Percentiles rank a stretch among this genome's conserved stretches.
Evolutionary conservation across 2,113 vertebrate species (phyloP).

Genomic region (Bubo bubo): DNA sequence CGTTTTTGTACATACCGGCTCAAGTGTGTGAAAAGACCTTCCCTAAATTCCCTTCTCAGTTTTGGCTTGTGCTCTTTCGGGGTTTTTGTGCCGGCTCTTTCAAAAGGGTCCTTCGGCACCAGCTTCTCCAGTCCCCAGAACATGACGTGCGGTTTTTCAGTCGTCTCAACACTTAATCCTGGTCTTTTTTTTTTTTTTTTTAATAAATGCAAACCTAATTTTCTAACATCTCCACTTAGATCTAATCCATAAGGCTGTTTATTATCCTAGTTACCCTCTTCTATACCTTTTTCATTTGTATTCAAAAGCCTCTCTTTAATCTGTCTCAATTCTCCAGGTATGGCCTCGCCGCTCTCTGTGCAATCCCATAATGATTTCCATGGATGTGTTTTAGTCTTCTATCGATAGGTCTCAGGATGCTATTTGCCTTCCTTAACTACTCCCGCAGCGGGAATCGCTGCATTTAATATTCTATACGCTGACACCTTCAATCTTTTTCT

Average conservation of each 20-base stretch:
- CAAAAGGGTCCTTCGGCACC: neutral
- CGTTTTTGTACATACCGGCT: accelerated
- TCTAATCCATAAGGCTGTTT: slow-evolving; percentile 52
- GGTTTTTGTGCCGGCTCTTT: neutral
- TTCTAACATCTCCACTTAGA: slow-evolving; percentile 50
- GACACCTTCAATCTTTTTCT: neutral
- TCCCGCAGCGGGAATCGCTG: neutral
- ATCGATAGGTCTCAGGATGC: slow-evolving; percentile 12
- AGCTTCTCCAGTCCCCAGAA: neutral
- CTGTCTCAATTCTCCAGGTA: slow-evolving; percentile 43
- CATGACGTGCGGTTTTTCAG: accelerated
- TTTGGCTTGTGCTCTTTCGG: accelerated
- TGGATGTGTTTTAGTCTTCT: slow-evolving; percentile 3
- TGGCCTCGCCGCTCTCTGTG: neutral
- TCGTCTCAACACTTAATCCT: neutral
- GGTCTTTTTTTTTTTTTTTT: neutral
- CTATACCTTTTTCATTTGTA: neutral
- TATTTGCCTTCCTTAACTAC: slow-evolving; percentile 44
- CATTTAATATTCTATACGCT: neutral
- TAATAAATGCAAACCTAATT: slow-evolving; percentile 56
- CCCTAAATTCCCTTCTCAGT: neutral
- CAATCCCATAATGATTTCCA: slow-evolving; percentile 45
- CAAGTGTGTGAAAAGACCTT: neutral
- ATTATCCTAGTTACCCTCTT: slow-evolving; percentile 49
- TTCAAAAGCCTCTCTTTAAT: slow-evolving; percentile 47